Conservation (phyloP, 2,797 vertebrate genomes). For the Eulemur albifrons region DNA sequence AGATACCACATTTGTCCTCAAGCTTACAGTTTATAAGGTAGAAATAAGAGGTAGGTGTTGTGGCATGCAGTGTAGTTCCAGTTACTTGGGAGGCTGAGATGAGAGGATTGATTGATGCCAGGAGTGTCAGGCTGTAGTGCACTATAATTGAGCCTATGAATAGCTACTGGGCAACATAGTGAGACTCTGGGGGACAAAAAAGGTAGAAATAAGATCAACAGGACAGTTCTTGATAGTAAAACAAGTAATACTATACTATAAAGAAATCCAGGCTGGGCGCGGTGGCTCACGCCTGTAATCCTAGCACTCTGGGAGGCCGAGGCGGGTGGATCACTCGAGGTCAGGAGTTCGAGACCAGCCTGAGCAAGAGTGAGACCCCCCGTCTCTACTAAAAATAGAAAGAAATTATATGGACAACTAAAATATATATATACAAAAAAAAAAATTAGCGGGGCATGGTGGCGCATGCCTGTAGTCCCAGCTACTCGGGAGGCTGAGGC, state of each 20-base stretch:
- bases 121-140: neutral
- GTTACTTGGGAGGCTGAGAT: neutral
- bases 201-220: neutral
- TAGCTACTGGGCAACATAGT: neutral
- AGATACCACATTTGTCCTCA: neutral
- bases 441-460: no score
- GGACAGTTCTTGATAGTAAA: conserved; percentile 4
- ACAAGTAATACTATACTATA: neutral
- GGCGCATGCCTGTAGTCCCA: no score
- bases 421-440: no score
- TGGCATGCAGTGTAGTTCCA: neutral
- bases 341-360: no score
- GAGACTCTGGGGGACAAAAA: neutral
- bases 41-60: neutral
- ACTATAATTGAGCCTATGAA: neutral
- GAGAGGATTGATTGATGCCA: neutral
- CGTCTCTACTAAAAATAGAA: no score
- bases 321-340: no score
- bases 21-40: neutral
- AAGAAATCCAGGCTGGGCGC: neutral
- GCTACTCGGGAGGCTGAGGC: no score
- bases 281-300: no score
- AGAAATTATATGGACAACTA: no score
- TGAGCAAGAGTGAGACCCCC: no score
- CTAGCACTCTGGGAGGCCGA: no score